These are phyloP conservation scores for Poeciliopsis prolifica DNA, from an alignment of 2,113 vertebrate genomes.

Conservation along the genomic window DNA sequence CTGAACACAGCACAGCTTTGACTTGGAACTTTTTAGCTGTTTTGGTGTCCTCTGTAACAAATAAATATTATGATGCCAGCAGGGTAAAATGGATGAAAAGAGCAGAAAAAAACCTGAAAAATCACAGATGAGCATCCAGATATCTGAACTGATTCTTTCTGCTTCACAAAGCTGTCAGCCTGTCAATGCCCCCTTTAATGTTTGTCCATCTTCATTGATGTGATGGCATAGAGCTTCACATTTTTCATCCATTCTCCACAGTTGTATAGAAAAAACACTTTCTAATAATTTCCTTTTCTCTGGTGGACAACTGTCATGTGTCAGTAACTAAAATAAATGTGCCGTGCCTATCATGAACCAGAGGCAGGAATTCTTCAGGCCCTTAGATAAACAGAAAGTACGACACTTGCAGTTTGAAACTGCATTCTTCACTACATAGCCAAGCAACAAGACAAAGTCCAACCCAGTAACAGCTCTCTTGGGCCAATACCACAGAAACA, in stretches of 20 bases:
- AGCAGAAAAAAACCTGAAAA: not conserved
- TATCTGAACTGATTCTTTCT: constrained; percentile 59
- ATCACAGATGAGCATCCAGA: constrained; percentile 30
- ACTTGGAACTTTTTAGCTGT: not conserved
- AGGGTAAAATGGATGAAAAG: constrained; percentile 29
- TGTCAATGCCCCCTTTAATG: constrained; percentile 51
- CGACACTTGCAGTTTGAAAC: constrained; percentile 43
- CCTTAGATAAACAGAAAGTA: constrained; percentile 18
- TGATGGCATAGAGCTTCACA: constrained; percentile 59
- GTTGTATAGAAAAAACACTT: constrained; percentile 57
- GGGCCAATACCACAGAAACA: no score
- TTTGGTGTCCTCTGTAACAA: constrained; percentile 4
- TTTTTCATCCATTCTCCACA: constrained; percentile 47
- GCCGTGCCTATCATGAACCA: constrained; percentile 45
- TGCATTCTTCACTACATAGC: not conserved
- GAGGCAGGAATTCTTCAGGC: constrained; percentile 62
- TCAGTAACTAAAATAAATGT: constrained; percentile 79
- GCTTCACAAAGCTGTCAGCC: constrained; percentile 53
- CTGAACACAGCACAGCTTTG: constrained; percentile 1
- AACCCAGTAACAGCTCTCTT: no score
- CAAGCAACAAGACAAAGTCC: no score
- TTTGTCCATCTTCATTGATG: constrained; percentile 69
- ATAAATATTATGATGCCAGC: constrained; percentile 22
- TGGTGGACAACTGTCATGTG: constrained; percentile 71
- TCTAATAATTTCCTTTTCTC: constrained; percentile 66